Base-by-base conservation (phyloP, 2,888 invertebrate genomes). In the Calameuta filiformis region DNA sequence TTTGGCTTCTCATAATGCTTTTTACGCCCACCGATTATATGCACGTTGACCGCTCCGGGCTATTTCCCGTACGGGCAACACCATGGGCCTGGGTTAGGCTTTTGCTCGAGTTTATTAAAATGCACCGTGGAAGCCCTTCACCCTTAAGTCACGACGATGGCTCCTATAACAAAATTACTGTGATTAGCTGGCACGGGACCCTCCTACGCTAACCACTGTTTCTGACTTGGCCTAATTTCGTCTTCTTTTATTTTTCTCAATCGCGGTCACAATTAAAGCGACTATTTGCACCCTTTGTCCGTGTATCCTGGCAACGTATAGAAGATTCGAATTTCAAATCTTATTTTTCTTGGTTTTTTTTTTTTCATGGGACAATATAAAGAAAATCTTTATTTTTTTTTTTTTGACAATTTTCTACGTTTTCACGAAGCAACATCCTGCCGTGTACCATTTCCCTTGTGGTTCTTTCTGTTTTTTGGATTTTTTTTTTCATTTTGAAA, bases 1-100 rank as follows among this genome's bases (percentile, higher is more conserved):
- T 89, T 89, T 84, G 88, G 88, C 85, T 89, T 88, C 88, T 85
- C 89, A 86, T 89, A 89, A 87, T 86, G 84, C 81, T 79, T 79
- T 80, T 78, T 80, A 83, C 89, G 89, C 88, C 89, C 88, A 86
- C 85, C 89, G 88, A 90, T 90, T 87, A 88, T 78, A 83, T 85
- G 85, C 87, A 86, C 87, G 85, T 88, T 86, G 87, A 86, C 85
- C 79, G 86, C 90, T 83, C 79, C 77, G 79, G 87, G 90, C 88
- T 82, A 86, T 89, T 90, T 90, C 90, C 89, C 90, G 90, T 90
- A 83, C 81, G 79, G 56, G 80, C 81, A 80, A 81, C 83, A 80
- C 81, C 69, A 75, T 77, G 80, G 76, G 75, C 79, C 82, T 75
- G 71, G 23, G 71, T 31, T 31, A 23, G 71, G 71, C 33, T 31